Conservation (phyloP, 2,113 vertebrate genomes). For the Cyprinodon brontotheroides region DNA sequence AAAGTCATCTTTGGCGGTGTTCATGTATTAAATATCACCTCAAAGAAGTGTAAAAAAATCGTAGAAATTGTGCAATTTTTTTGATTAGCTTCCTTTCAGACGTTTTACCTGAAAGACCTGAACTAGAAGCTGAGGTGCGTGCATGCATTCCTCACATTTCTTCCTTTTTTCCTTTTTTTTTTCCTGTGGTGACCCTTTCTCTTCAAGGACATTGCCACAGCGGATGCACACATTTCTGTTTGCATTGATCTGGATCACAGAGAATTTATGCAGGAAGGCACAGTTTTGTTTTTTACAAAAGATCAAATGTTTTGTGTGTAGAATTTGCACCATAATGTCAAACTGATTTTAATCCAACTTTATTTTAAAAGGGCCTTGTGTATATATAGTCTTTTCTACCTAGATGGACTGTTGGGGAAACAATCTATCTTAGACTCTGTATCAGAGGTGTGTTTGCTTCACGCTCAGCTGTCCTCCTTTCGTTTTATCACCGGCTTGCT, state of each 20-base stretch:
- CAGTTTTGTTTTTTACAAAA: too few relatives aligned
- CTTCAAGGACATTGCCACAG: slow-evolving; percentile 61
- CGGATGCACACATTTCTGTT: not conserved
- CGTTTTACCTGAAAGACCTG: slow-evolving; percentile 9
- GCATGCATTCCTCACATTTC: not conserved
- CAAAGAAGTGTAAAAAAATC: not conserved
- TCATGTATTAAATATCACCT: not conserved
- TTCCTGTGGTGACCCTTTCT: slow-evolving; percentile 48
- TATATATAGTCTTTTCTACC: not conserved
- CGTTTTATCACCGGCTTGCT: not conserved
- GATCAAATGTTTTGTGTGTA: not conserved
- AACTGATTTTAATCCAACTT: not conserved
- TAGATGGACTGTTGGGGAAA: not conserved
- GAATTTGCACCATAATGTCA: not conserved
- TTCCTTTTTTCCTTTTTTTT: slow-evolving; percentile 4
- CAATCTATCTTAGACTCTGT: slow-evolving; percentile 30
- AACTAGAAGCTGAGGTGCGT: not conserved
- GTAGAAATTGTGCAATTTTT: not conserved
- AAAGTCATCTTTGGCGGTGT: not conserved
- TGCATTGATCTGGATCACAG: too few relatives aligned
- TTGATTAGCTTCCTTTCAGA: not conserved
- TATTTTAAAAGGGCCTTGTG: not conserved
- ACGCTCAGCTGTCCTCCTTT: not conserved
- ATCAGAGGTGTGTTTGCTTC: not conserved
- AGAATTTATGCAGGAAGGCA: too few relatives aligned